These are phyloP conservation scores for Psylliodes chrysocephalus DNA, from an alignment of 2,888 invertebrate species.

Conservation along the genomic window DNA sequence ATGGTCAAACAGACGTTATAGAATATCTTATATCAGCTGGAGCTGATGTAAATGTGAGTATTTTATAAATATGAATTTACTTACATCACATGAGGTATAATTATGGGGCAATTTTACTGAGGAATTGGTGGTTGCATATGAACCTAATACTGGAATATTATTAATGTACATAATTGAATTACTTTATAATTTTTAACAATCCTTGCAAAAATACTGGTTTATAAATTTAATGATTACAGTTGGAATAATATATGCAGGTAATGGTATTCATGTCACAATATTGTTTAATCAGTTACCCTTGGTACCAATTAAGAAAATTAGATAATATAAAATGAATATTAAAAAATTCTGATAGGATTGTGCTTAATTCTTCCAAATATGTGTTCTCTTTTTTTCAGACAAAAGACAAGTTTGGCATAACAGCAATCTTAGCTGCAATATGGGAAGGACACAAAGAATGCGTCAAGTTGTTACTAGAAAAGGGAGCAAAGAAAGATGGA, in stretches of 20 bases:
- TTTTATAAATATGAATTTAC: too few species aligned
- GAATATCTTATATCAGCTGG: slow-evolving; percentile 89
- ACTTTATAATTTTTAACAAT: too few species aligned
- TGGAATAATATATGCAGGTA: too few species aligned
- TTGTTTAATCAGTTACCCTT: not conserved
- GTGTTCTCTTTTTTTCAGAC: slow-evolving; percentile 73
- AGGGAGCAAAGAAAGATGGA: slow-evolving; percentile 85
- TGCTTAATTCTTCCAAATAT: too few species aligned
- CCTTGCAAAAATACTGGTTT: too few species aligned
- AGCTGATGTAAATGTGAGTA: slow-evolving; percentile 91
- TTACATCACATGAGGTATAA: too few species aligned
- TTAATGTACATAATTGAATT: too few species aligned
- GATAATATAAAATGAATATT: too few species aligned
- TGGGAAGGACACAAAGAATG: slow-evolving; percentile 96
- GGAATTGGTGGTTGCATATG: too few species aligned
- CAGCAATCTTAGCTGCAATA: slow-evolving; percentile 92
- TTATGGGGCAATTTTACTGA: too few species aligned
- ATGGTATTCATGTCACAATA: not conserved
- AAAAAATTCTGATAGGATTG: slow-evolving; percentile 5
- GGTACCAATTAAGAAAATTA: not conserved
- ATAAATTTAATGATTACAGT: too few species aligned
- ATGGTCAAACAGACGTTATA: slow-evolving; percentile 91
- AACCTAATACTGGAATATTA: too few species aligned
- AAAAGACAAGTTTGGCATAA: slow-evolving; percentile 94
- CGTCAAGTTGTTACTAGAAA: slow-evolving; percentile 86